A percentile compares a stretch with the other conserved stretches of the same genome.
Evolutionary conservation across 2,113 vertebrate genomes (phyloP).

Genomic region (Gnathonemus longibarbis): DNA sequence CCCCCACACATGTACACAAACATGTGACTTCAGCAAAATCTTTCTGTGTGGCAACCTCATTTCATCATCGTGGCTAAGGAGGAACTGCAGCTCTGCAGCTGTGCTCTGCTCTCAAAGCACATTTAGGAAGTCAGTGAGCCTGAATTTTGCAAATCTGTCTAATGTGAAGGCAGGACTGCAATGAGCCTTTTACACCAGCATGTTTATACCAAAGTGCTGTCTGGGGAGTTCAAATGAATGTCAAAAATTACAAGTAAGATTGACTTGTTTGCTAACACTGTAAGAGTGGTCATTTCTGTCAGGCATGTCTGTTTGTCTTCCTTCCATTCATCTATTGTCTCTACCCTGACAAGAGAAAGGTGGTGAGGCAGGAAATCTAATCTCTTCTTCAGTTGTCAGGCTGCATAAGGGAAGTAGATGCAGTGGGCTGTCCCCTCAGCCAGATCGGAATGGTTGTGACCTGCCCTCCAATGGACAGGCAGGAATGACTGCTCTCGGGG

Average conservation of each 20-base stretch:
- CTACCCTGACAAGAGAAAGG: not conserved
- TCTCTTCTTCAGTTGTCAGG: slow-evolving; percentile 12
- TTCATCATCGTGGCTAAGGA: not conserved
- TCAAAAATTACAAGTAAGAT: not conserved
- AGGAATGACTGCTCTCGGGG: not conserved
- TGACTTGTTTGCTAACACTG: not conserved
- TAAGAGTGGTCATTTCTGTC: not conserved
- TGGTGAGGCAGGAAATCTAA: not conserved
- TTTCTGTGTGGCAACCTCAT: not conserved
- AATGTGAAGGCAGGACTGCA: not conserved
- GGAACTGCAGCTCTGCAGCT: not conserved
- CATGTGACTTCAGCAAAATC: not conserved
- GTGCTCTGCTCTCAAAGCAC: not conserved
- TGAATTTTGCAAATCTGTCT: not conserved
- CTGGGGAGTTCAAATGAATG: not conserved
- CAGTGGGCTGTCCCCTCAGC: not conserved
- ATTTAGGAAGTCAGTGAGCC: not conserved
- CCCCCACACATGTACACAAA: not conserved
- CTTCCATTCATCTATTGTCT: not conserved
- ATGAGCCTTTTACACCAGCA: not conserved
- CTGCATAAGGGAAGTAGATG: not conserved
- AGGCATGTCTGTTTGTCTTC: not conserved
- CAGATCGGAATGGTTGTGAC: not conserved
- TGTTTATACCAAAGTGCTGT: not conserved
- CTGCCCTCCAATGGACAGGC: not conserved